Evolutionary conservation across 2,888 invertebrate species (phyloP).

Genomic region (Paralinhomoeus sp.): DNA sequence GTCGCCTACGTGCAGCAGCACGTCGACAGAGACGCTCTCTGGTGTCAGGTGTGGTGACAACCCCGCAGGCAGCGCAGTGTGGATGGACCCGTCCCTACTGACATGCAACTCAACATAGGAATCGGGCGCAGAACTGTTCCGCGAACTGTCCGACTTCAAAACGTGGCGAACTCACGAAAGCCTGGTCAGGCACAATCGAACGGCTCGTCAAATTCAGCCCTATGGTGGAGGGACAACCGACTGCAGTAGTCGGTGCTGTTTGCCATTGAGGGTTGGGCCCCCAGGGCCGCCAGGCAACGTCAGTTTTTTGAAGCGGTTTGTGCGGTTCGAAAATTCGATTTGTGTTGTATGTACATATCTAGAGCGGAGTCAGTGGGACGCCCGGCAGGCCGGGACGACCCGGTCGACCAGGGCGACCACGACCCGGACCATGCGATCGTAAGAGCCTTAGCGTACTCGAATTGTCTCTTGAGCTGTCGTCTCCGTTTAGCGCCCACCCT

Average conservation of each 20-base stretch:
- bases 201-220: too few species aligned
- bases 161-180: neutral
- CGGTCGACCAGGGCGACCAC: neutral
- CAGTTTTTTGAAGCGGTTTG: too few species aligned
- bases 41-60: neutral
- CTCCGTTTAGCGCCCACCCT: neutral
- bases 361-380: too few species aligned
- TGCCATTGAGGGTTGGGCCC: too few species aligned
- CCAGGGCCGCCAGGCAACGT: too few species aligned
- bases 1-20: neutral
- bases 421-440: neutral
- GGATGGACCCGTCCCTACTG: too few species aligned
- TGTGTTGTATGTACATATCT: too few species aligned
- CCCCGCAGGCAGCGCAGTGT: neutral
- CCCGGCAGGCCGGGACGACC: conserved; percentile 1
- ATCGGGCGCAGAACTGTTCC: neutral
- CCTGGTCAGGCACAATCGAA: neutral
- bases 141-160: neutral
- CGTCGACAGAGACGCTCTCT: neutral
- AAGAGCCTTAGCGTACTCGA: too few species aligned
- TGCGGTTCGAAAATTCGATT: too few species aligned
- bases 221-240: too few species aligned
- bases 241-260: too few species aligned
- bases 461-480: too few species aligned
- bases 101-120: neutral